Conservation (phyloP, 2,113 vertebrate genomes). For the Limanda limanda region DNA sequence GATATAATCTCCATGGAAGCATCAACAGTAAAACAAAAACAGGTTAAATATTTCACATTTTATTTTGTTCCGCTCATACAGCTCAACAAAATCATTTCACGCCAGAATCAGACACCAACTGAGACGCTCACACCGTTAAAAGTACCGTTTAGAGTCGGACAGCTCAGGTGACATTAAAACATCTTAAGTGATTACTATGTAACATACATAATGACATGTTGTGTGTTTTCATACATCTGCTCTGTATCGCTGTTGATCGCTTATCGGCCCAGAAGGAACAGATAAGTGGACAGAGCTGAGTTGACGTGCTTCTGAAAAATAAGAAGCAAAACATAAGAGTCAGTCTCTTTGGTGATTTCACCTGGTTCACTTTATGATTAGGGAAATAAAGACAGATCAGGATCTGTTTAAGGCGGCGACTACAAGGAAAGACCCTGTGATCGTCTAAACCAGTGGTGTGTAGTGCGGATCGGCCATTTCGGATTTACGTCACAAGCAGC, state of each 20-base stretch:
- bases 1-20: constrained; percentile 24
- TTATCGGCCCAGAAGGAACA: constrained; percentile 55
- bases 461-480: constrained; percentile 6
- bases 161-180: constrained; percentile 65
- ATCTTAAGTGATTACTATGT: constrained; percentile 64
- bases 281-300: constrained; percentile 65
- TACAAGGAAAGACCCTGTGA: constrained; percentile 36
- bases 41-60: constrained; percentile 79
- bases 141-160: constrained; percentile 62
- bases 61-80: constrained; percentile 75
- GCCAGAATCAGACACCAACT: constrained; percentile 41
- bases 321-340: constrained; percentile 81
- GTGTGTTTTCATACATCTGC: constrained; percentile 58
- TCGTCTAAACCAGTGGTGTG: constrained; percentile 33
- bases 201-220: constrained; percentile 65
- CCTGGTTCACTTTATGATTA: constrained; percentile 49
- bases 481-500: neutral
- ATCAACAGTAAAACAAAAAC: neutral
- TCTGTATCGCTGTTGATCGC: constrained; percentile 56
- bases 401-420: constrained; percentile 44
- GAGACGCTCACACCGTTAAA: constrained; percentile 37
- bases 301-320: constrained; percentile 85
- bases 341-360: constrained; percentile 67
- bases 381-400: constrained; percentile 28
- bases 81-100: constrained; percentile 62